Base-by-base conservation (phyloP, 2,888 invertebrate genomes). In the Drosophila neonasuta region DNA sequence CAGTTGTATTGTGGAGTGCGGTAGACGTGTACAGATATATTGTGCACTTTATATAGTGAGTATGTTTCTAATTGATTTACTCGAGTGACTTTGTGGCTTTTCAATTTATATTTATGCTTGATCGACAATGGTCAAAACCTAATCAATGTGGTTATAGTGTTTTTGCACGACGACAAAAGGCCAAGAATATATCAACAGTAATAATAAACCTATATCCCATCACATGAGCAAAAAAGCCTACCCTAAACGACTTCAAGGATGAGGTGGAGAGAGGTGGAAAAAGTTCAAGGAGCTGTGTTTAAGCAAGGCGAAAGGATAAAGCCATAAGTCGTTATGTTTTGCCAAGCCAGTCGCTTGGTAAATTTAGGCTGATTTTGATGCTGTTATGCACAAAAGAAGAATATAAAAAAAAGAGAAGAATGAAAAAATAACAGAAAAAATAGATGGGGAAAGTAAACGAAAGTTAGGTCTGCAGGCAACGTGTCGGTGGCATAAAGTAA, bases 401-500 rank as follows among this genome's bases (percentile, higher is more conserved):
- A 24, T 24, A 24, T 6, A 24, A 24, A 24, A 24, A 24, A 24
- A 1, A 24, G 24, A 44, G 39, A 41, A 42, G 10, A 34, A 36
- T n/a, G 41, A 17, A 8, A 13, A 44, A 41, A 30, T 10, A 30
- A 2, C 4, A 13, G 13, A 46, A 32, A 17, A 17, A 32, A 49
- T 17, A 6, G 34, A 41, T 20, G 24, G 13, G 60, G 39, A 67
- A 46, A n/a, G 50, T 36, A 52, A 32, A 48, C 50, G 51, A 34
- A 44, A 55, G 57, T 36, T 45, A 49, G 74, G 71, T 68, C 76
- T 51, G 69, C 71, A 20, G 34, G 60, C 69, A 80, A 78, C 79
- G 80, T 74, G 74, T 81, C 67, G 71, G 55, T 56, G 78, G 83
- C 83, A 85, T 85, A 82, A 85, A 85, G 86, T 82, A 80, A 86